Evolutionary conservation across 2,113 vertebrate species (phyloP).

Genomic region (Calidris pugnax): DNA sequence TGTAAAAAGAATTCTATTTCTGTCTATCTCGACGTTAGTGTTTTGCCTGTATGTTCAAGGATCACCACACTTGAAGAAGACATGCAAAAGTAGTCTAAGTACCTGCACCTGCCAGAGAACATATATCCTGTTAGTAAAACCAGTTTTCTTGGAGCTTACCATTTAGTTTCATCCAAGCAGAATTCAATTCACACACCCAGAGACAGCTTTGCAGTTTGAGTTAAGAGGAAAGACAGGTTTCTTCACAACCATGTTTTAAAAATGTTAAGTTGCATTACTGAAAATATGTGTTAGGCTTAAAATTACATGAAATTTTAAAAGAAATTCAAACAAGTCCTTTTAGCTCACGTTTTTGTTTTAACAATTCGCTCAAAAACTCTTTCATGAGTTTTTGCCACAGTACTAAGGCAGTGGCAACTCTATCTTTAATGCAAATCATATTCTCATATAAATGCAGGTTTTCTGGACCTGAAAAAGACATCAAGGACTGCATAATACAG

Average conservation of each 20-base stretch:
- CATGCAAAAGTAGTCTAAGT: not conserved
- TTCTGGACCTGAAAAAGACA: not conserved
- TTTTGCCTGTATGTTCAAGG: not conserved
- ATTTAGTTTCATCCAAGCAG: not conserved
- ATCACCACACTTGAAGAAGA: not conserved
- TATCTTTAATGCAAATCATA: not conserved
- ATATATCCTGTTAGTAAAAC: not conserved
- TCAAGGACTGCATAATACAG: not conserved
- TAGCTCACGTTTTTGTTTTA: not conserved
- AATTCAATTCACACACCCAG: not conserved
- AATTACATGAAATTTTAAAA: not conserved
- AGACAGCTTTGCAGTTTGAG: not conserved
- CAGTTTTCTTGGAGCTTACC: not conserved
- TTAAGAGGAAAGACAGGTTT: not conserved
- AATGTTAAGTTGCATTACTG: rapidly evolving
- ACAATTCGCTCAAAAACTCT: not conserved
- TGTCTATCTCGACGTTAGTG: not conserved
- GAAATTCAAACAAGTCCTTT: not conserved
- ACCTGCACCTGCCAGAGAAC: not conserved
- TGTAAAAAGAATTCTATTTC: not conserved
- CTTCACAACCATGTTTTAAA: not conserved
- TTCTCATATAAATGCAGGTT: not conserved
- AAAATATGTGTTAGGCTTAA: not conserved
- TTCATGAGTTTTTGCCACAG: not conserved
- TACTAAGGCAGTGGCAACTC: not conserved